Evolutionary conservation across 2,797 vertebrate species (phyloP).

Genomic region (Mormyrops boulengeri): DNA sequence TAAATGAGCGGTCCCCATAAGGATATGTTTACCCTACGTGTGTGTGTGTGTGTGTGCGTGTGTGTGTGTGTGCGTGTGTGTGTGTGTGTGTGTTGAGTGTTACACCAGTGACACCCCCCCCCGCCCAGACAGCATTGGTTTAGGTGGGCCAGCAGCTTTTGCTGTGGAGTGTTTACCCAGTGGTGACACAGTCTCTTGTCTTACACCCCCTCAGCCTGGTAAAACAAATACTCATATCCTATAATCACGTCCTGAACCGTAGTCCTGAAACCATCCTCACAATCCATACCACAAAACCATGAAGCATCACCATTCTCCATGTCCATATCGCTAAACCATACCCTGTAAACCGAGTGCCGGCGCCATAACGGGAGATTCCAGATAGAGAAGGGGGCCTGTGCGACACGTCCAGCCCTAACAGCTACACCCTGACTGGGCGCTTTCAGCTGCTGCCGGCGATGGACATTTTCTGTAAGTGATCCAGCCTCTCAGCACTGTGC

Average conservation of each 20-base stretch:
- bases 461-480: not conserved
- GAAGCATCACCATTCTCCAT: not conserved
- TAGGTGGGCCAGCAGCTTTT: not conserved
- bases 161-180: not conserved
- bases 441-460: not conserved
- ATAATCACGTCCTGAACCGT: not conserved
- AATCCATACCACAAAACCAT: not conserved
- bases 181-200: not conserved
- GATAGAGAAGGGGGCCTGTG: not conserved
- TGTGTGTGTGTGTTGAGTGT: not conserved
- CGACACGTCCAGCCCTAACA: not conserved
- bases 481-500: not conserved
- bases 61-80: too few species aligned
- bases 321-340: not conserved
- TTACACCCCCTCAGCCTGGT: not conserved
- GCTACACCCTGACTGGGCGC: not conserved
- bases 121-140: not conserved
- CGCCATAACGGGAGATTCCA: not conserved
- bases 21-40: too few species aligned
- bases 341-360: not conserved
- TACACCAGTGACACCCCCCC: not conserved
- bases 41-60: too few species aligned
- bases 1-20: too few species aligned
- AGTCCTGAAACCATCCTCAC: not conserved
- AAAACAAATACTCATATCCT: not conserved